Evolutionary conservation across 2,797 vertebrate genomes (phyloP), one percentile per base, ranked within the genome.

Genomic region (Sparidentex hasta): DNA sequence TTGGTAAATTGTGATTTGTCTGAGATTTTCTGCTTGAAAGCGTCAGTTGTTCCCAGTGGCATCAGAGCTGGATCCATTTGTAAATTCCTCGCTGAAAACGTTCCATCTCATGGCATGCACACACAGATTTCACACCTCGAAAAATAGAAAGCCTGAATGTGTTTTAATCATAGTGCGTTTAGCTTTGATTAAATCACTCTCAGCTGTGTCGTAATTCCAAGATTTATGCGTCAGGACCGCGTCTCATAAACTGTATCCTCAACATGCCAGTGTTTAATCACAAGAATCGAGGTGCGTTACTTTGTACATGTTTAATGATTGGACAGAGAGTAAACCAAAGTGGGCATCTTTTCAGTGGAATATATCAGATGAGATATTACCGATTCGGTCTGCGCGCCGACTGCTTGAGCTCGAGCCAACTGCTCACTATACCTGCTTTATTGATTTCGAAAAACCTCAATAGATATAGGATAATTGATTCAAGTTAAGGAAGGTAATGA

Each of bases 1-100:
- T 77, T 90, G 87, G 87, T 92, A 90, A 81, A 94, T 91, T 91
- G 88, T 91, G 88, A 67, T 94, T 95, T 86, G 84, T 92, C 92
- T 93, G 88, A 95, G 90, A 92, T 90, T 93, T 94, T 86, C 58
- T 87, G 84, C 86, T 80, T 91, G 82, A 88, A 86, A 91, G 91
- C 91, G 84, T 78, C 74, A 82, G 38, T 73, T 92, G 85, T 83
- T 90, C 76, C 78, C 91, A 91, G 76, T 84, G 91, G 91, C 87
- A 88, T 84, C 83, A 65, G 79, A 87, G 90, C 88, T 83, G 86
- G 86, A 93, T 91, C 82, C 84, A 88, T 95, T 61, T 89, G 85
- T 90, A 86, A 81, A 87, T 92, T 79, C 78, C 70, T 69, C 21
- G 29, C 84, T 87, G 33, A 56, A 82, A 88, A 80, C 88, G 79